A percentile compares a stretch with the other conserved stretches of the same genome.
These are phyloP conservation scores for Elysia crispata DNA, from an alignment of 2,888 invertebrate genomes.

Conservation along the genomic window DNA sequence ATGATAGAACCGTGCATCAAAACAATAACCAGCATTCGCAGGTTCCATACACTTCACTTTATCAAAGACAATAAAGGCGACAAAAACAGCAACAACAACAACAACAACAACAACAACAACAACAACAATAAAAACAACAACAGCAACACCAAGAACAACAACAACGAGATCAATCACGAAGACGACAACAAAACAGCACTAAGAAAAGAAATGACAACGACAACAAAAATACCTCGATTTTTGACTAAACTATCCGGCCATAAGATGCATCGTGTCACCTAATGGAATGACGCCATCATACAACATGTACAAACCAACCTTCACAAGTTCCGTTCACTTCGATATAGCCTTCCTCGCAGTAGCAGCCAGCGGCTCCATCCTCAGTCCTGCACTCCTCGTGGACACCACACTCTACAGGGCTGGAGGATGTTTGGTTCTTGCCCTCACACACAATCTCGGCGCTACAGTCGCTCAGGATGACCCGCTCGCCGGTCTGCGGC, in stretches of 20 bases:
- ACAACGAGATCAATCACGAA: not conserved
- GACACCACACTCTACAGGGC: conserved; percentile 16
- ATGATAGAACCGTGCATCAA: too few relatives aligned
- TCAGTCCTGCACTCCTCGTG: conserved; percentile 44
- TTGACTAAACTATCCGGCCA: too few relatives aligned
- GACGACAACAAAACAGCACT: conserved; percentile 21
- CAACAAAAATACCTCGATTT: conserved; percentile 41
- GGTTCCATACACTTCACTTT: too few relatives aligned
- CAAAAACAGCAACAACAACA: conserved; percentile 19
- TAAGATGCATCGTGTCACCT: too few relatives aligned
- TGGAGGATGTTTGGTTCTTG: not conserved
- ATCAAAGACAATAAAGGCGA: not conserved
- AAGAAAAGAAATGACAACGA: conserved; percentile 48
- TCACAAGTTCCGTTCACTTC: not conserved
- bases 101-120: conserved; percentile 17
- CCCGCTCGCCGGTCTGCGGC: conserved; percentile 24
- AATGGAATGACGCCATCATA: too few relatives aligned
- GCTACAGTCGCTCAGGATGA: conserved; percentile 26
- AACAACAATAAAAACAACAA: not conserved
- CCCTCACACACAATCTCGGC: conserved; percentile 11
- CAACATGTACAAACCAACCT: conserved; percentile 3
- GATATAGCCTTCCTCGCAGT: conserved; percentile 59
- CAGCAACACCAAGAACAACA: not conserved
- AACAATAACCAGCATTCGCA: too few relatives aligned
- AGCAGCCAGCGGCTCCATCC: conserved; percentile 61